Base-by-base conservation (phyloP, 2,888 invertebrate genomes). In the Microplitis manilae region DNA sequence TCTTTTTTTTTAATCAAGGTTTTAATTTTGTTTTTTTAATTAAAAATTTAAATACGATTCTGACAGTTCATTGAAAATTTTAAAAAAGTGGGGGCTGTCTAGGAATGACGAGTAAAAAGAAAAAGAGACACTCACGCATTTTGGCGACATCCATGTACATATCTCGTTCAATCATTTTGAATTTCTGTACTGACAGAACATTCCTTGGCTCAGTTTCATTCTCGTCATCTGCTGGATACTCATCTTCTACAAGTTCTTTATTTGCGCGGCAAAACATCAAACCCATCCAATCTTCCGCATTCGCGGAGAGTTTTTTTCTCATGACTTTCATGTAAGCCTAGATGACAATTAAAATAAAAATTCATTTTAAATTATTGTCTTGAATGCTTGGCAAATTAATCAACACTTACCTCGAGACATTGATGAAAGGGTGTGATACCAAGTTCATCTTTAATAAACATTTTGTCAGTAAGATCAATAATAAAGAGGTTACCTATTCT, bases 211-310 rank as follows among this genome's bases (percentile, higher is more conserved):
- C 68, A 30, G 74, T 69, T 71, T 77, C 68, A 17, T 69, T 75
- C 2, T 68, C 59, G 13, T 65, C 65, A 38, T 30, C 38, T 20
- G 30, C 13, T 8, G 13, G 20, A 65, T 9, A 30, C 4, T 30
- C 20, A 65, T 65, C 65, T 13, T 6, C 65, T 9, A 38, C 4
- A 9, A 13, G 38, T 30, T 50, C 50, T 50, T 65, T 65, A 6
- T 64, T 65, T 38, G 50, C 62, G 0, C 40, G 67, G n/a, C 74
- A 77, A 38, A 77, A 40, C 17, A 77, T 68, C 68, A 79, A 15
- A 20, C 79, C 72, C 75, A 77, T 79, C 65, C 72, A 75, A 75
- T 79, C 74, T 8, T 68, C 72, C 5, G 8, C 62, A 20, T 61
- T 76, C 2, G 39, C 41, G 17, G 62, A 69, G 6, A 77, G 68